Evolutionary conservation across 2,888 invertebrate genomes (phyloP), one percentile per base, ranked within the genome.

Genomic region (Acleris holmiana): DNA sequence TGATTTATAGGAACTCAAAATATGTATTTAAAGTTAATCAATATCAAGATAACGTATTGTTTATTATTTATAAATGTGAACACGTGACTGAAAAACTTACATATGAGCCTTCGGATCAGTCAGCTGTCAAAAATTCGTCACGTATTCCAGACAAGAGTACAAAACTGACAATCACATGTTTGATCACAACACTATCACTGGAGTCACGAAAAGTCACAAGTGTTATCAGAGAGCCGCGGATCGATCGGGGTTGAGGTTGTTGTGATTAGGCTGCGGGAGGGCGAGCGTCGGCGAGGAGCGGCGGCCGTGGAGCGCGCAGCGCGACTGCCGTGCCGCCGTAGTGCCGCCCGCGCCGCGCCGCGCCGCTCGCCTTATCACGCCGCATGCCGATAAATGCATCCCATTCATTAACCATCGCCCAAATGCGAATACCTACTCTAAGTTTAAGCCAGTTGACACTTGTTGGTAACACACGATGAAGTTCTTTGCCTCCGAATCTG

Each of bases 201-300:
- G 74, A 79, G 82, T 78, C 83, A 85, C 86, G 83, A 79, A 82
- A 79, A 83, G 84, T 85, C 85, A 87, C 84, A 78, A 68, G 76
- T 79, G 84, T 84, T 85, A 85, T 85, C 84, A 85, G 76, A 69
- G 76, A 78, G 78, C 79, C 82, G 82, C 85, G 84, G 88, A 91
- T 91, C 91, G 91, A 91, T 91, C 80, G 84, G 84, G 84, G 83
- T 83, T 82, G 82, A 74, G 84, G 82, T 74, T 82, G 83, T 82
- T 86, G 81, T 86, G 89, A 85, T 88, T 86, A 84, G 84, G 81
- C 73, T 7, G 25, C 25, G 25, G 76, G 72, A 73, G 74, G 73
- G 73, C 73, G 67, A 69, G 67, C 66, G 35, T 40, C 41, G 61
- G 68, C 47, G 66, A 58, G 73, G 77, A 79, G 81, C 79, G 78